Percentiles rank a stretch among this genome's conserved stretches.
phyloP scores from a whole-genome alignment of 2,888 invertebrate genomes.

The Nomada ruficornis region DNA sequence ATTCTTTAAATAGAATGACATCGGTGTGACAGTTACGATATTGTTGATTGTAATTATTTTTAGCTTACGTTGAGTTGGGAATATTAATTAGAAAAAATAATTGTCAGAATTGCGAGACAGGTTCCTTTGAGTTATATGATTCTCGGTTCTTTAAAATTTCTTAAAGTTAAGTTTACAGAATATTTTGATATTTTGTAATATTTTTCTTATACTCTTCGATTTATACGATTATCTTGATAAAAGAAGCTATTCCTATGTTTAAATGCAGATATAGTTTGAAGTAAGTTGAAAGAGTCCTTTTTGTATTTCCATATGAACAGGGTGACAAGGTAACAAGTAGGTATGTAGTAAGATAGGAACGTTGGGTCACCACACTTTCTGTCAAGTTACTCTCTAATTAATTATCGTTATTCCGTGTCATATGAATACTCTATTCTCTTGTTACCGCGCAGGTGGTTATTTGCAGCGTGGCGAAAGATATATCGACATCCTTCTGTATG shows the following conservation, averaged over 20 bases:
- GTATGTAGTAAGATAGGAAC: background rate
- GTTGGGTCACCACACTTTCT: conserved; percentile 4
- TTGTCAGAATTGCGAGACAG: no score
- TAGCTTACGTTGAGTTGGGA: no score
- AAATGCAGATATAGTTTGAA: no score
- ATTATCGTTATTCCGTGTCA: conserved; percentile 40
- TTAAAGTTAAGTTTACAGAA: no score
- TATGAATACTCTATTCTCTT: conserved; percentile 44
- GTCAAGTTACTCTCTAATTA: conserved; percentile 22
- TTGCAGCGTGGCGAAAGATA: conserved; percentile 33
- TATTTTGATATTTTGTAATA: no score
- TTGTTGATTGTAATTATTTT: background rate
- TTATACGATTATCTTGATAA: no score
- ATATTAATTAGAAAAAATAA: no score
- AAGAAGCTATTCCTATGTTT: no score
- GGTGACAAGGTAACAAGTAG: background rate
- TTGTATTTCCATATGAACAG: background rate
- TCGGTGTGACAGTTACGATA: background rate
- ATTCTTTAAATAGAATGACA: no score
- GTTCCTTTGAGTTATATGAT: no score
- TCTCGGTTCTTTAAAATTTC: no score
- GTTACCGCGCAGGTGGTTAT: conserved; percentile 39
- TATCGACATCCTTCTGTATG: conserved; percentile 46
- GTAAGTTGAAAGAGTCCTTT: background rate
- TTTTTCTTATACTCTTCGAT: no score